These are phyloP conservation scores for Diogma glabrata DNA, from an alignment of 2,888 invertebrate species.

Conservation along the genomic window DNA sequence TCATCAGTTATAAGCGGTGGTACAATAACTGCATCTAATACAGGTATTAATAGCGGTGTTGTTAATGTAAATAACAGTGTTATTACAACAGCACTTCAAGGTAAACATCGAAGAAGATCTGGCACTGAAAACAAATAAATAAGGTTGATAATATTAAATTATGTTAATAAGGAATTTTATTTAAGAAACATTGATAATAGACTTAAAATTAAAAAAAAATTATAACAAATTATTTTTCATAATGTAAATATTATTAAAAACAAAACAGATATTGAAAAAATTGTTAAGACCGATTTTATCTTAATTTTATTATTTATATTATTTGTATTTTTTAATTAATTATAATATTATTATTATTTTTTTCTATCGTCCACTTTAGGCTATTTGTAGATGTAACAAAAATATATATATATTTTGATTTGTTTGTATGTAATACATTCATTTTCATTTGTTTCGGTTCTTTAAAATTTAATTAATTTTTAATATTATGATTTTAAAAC, in stretches of 20 bases:
- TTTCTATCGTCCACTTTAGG: slow-evolving; percentile 4
- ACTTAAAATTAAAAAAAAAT: slow-evolving; percentile 8
- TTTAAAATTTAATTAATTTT: no score
- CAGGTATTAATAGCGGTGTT: neutral
- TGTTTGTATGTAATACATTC: slow-evolving; percentile 7
- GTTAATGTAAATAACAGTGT: slow-evolving; percentile 4
- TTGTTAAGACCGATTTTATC: slow-evolving; percentile 8
- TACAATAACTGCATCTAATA: neutral
- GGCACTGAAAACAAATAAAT: slow-evolving; percentile 8
- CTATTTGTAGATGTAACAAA: slow-evolving; percentile 7
- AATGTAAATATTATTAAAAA: slow-evolving; percentile 5
- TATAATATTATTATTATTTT: slow-evolving; percentile 6
- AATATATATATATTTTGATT: no score
- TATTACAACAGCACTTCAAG: slow-evolving; percentile 5
- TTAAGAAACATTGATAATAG: slow-evolving; percentile 5
- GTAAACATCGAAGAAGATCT: slow-evolving; percentile 10
- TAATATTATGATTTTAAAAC: no score
- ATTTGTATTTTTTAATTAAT: slow-evolving; percentile 6
- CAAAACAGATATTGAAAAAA: slow-evolving; percentile 6
- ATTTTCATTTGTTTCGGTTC: no score
- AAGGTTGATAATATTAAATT: neutral
- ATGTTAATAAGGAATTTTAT: slow-evolving; percentile 7
- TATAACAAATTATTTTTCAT: slow-evolving; percentile 2
- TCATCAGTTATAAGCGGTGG: neutral
- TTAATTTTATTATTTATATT: slow-evolving; percentile 4